These are phyloP conservation scores for Spea hammondii DNA, from an alignment of 2,797 vertebrate species.

Conservation along the genomic window DNA sequence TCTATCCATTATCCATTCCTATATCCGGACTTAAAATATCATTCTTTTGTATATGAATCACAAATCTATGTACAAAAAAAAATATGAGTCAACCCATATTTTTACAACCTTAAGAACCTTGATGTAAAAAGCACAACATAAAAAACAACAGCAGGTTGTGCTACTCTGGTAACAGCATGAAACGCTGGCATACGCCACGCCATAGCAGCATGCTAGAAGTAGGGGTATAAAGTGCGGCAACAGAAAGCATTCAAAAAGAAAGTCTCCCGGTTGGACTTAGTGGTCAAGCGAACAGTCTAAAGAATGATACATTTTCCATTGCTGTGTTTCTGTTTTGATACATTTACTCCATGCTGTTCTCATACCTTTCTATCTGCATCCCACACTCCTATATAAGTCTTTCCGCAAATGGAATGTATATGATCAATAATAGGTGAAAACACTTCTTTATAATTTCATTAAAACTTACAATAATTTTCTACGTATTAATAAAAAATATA, in stretches of 20 bases:
- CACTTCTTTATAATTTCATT: too few species aligned
- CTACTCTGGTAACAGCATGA: slow-evolving; percentile 8
- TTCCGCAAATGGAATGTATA: too few species aligned
- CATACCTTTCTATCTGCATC: not conserved
- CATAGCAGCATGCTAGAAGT: slow-evolving; percentile 15
- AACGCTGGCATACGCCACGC: slow-evolving; percentile 24
- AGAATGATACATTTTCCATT: slow-evolving; percentile 2
- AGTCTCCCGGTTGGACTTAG: slow-evolving; percentile 6
- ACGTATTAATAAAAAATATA: too few species aligned
- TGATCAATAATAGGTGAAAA: too few species aligned
- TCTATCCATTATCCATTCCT: not conserved
- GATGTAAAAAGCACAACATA: slow-evolving; percentile 16
- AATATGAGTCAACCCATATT: not conserved
- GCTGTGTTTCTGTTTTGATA: not conserved
- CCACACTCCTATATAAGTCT: too few species aligned
- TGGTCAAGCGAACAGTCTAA: not conserved
- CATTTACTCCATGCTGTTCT: slow-evolving; percentile 4
- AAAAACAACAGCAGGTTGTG: slow-evolving; percentile 29
- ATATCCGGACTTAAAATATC: too few species aligned
- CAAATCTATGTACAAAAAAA: not conserved
- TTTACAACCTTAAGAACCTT: not conserved
- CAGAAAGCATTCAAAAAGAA: slow-evolving; percentile 24
- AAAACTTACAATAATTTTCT: too few species aligned
- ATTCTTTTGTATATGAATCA: not conserved
- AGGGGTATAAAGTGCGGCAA: slow-evolving; percentile 13